Evolutionary conservation across 2,113 vertebrate genomes (phyloP), one percentile per base, ranked within the genome.

Genomic region (Bagarius yarrelli): DNA sequence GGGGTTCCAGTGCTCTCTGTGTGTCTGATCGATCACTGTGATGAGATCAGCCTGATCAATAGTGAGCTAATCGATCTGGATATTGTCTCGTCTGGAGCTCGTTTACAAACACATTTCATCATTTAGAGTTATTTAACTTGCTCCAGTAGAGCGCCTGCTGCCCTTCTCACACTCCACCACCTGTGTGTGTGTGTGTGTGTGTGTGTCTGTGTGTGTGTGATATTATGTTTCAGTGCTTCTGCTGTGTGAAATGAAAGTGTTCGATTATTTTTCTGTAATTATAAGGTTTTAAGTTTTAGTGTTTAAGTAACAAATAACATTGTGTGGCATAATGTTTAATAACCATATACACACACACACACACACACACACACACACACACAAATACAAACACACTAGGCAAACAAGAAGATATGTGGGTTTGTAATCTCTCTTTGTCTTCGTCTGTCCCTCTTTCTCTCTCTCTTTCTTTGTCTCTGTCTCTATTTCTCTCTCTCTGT

Each of bases 31-130:
- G 53, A 72, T 72, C 25, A 55, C 25, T 1, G 11, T 72, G 70
- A 72, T 55, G 50, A 53, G 70, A 53, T 72, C 47, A 72, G 50
- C 50, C 25, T 72, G 70, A 72, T 72, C 70, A 53, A 53, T 70
- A 70, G 47, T 3, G 40, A 70, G 23, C 44, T 53, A 50, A 53
- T 72, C 50, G 25, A 53, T 32, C 18, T 55, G 70, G 30, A 72
- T 72, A 72, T 72, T 27, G 18, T 6, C 9, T 72, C 9, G 8
- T 72, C 50, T 72, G 50, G 25, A 53, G 6, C 70, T 69, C 23
- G 40, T 69, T 25, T 69, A 69, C 66, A 69, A 44, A 69, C 66
- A 67, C 36, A 30, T 72, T 72, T 50, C 44, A 72, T 53, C 70
- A 72, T 55, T 72, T 72, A 47, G n/a, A 55, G 53, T 55, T 72